Percentiles rank a stretch among this genome's conserved stretches.
Evolutionary conservation across 1,140 invertebrate species (phyloP).

Genomic region (Anagrus nilaparvatae): DNA sequence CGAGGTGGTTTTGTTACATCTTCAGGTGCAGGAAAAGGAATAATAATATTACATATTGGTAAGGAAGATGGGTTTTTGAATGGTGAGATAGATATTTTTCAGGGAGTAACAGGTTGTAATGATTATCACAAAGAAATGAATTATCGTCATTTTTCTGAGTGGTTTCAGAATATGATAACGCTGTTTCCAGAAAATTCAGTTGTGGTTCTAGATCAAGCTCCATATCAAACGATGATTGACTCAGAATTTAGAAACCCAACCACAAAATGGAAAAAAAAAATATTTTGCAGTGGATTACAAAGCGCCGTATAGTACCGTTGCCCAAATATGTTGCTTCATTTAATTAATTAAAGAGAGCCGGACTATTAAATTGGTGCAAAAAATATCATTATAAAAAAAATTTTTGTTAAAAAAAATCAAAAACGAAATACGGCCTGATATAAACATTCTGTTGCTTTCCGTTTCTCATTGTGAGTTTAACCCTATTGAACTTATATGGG

Average conservation of each 20-base stretch:
- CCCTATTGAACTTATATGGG: too few species aligned
- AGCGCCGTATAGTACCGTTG: neutral
- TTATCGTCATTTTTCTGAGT: slow-evolving; percentile 3
- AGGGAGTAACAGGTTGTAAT: neutral
- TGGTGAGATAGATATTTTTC: neutral
- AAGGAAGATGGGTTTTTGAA: slow-evolving; percentile 4
- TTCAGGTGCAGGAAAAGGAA: slow-evolving; percentile 7
- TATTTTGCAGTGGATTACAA: slow-evolving; percentile 1
- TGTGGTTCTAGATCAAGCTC: slow-evolving; percentile 18
- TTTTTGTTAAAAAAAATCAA: too few species aligned
- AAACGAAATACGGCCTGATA: too few species aligned
- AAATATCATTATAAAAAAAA: too few species aligned
- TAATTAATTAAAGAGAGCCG: neutral
- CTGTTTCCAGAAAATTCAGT: slow-evolving; percentile 17
- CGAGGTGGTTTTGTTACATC: too few species aligned
- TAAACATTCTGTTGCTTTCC: too few species aligned
- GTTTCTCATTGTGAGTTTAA: too few species aligned
- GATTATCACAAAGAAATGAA: slow-evolving; percentile 3
- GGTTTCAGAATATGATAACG: slow-evolving; percentile 17
- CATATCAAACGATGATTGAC: slow-evolving; percentile 6
- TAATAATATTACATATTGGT: too few species aligned
- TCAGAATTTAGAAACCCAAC: neutral
- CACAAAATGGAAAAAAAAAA: neutral
- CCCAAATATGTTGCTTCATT: neutral
- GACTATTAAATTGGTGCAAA: too few species aligned